A percentile compares a stretch with the other conserved stretches of the same genome.
Conservation (phyloP, 2,888 invertebrate genomes). For the Brenthis daphne region DNA sequence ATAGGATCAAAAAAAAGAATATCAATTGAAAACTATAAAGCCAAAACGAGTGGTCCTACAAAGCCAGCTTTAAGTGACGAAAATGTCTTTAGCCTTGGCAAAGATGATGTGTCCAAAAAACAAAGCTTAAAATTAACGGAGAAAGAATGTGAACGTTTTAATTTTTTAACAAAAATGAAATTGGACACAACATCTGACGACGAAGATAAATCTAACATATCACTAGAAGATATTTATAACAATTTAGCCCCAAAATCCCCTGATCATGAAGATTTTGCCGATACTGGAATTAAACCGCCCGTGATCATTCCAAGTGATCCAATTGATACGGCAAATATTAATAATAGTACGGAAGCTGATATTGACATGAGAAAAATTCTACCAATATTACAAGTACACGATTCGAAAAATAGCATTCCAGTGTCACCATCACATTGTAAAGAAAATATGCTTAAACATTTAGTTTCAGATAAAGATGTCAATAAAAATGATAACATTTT, state of each 20-base stretch:
- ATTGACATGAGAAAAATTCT: conserved; percentile 66
- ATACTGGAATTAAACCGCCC: conserved; percentile 52
- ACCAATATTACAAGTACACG: conserved; percentile 43
- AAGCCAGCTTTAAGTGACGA: conserved; percentile 44
- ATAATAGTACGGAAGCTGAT: conserved; percentile 51
- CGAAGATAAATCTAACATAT: conserved; percentile 46
- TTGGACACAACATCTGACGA: conserved; percentile 62
- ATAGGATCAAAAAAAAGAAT: conserved; percentile 69
- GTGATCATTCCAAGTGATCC: conserved; percentile 71
- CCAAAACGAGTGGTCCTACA: conserved; percentile 52
- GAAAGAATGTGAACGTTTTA: conserved; percentile 76
- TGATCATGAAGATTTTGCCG: conserved; percentile 55
- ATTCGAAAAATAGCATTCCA: background rate
- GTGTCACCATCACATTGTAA: background rate
- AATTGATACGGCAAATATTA: conserved; percentile 48
- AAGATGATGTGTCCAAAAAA: conserved; percentile 59
- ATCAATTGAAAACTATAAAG: conserved; percentile 76
- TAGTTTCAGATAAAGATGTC: conserved; percentile 21
- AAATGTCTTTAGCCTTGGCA: conserved; percentile 39
- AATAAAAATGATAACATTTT: conserved; percentile 27
- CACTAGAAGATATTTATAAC: conserved; percentile 53
- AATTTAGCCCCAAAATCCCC: conserved; percentile 71
- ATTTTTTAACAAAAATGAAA: conserved; percentile 58
- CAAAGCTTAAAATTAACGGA: conserved; percentile 73
- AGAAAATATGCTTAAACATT: conserved; percentile 18